These are phyloP conservation scores for Tychaedon coryphoeus DNA, from an alignment of 2,113 vertebrate genomes.

Conservation along the genomic window DNA sequence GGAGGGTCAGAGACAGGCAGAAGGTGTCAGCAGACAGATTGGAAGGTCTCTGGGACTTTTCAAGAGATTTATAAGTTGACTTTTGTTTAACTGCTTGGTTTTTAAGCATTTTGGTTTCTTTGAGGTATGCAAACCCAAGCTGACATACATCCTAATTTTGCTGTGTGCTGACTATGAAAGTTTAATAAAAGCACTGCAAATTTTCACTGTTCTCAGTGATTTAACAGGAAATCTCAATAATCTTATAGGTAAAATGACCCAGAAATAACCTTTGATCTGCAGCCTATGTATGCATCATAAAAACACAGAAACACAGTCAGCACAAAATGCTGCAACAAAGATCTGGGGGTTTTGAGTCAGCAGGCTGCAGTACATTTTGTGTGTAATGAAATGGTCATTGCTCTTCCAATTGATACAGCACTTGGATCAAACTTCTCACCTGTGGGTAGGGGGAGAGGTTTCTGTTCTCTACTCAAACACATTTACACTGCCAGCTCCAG, in stretches of 20 bases:
- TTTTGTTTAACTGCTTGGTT: constrained; percentile 12
- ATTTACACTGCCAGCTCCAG: background rate
- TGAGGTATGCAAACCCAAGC: background rate
- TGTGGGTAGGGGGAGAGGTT: background rate
- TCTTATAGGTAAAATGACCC: background rate
- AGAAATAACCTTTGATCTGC: background rate
- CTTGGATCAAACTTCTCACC: background rate
- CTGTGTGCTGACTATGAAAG: background rate
- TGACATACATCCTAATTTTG: constrained; percentile 20
- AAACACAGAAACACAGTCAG: background rate
- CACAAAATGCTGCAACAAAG: background rate
- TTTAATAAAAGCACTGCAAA: background rate
- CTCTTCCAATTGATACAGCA: fast-evolving
- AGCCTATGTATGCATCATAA: background rate
- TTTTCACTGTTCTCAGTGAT: background rate
- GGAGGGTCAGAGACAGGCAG: constrained; percentile 35
- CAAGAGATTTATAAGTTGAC: constrained; percentile 21
- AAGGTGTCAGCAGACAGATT: constrained; percentile 44
- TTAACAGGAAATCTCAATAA: constrained; percentile 22
- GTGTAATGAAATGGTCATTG: background rate
- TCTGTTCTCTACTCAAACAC: background rate
- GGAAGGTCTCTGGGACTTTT: constrained; percentile 41
- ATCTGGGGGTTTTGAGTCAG: background rate
- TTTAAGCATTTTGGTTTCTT: constrained; percentile 38
- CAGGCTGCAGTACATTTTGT: background rate